Evolutionary conservation across 1,140 invertebrate species (phyloP), one percentile per base, ranked within the genome.

Genomic region (Laodelphax striatellus): DNA sequence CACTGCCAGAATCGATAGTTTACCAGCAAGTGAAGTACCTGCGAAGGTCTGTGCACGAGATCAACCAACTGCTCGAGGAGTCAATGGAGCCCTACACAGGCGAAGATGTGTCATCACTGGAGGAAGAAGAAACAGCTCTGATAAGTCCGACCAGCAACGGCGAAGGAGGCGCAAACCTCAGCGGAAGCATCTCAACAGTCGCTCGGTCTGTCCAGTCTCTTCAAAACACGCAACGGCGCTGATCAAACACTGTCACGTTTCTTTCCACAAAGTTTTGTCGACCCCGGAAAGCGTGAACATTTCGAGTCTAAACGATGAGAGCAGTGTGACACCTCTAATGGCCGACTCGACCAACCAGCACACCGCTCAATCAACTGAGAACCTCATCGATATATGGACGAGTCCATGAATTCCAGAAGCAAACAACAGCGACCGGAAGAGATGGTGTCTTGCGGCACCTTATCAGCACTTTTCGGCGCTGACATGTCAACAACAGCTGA

Each of bases 1-100:
- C 22, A 64, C 57, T 54, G 67, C 71, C 52, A 72, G 75, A 69
- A 72, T 60, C 59, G 21, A 38, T 11, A 72, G 80, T 88, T 0
- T 88, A 88, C 66, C 83, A 86, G 65, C 84, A 87, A 74, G 84
- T 87, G 0, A 87, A 86, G 65, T 81, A 85, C 64, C 83, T 87
- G 61, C 77, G 81, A 38, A 77, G 82, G 64, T 86, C 84, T 17
- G 82, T 88, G 53, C 80, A 86, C 57, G 85, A 88, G 72, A 82
- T 88, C 0, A 88, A 88, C 69, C 81, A 83, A 28, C 71, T 88
- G 65, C 71, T 84, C 21, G 69, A 78, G 34, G 73, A 60, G 24
- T 55, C 59, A 13, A 60, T 60, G 59, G 59, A 60, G 46, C 59
- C 59, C 5, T 60, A 44, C 52, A 60, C 59, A 9, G 55, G 55